Base-by-base conservation (phyloP, 2,888 invertebrate genomes). In the Acheta domesticus region DNA sequence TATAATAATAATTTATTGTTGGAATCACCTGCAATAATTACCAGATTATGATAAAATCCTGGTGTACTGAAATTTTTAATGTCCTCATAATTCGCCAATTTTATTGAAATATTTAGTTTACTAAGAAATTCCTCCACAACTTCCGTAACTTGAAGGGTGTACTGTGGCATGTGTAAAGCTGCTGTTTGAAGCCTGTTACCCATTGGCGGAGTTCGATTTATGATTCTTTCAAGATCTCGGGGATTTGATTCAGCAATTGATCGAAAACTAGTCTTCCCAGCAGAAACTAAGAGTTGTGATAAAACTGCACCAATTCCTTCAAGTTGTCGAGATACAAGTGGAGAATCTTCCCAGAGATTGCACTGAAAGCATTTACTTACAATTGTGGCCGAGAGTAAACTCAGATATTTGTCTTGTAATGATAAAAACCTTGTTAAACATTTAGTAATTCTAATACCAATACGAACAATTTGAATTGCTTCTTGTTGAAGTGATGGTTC, bases 271-370 rank as follows among this genome's bases (percentile, higher is more conserved):
- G 89, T 90, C 85, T 93, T 91, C 16, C 92, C 93, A 80, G 92
- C 91, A 77, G 90, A 89, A 0, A 90, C 92, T 11, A 95, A 86
- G 49, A 91, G 86, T 1, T 88, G 88, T 21, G 93, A 91, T 82
- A 92, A 89, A 0, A 91, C 89, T 12, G 90, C 89, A 1, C 93
- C 94, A 81, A 94, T 93, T 76, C 92, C 92, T 80, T 90, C 90
- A 77, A 95, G 86, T 85, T 95, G 94, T 83, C 91, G 90, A 81
- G 91, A 88, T 36, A 94, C 90, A 85, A 89, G 92, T 2, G 86
- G 86, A 0, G 94, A 93, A 85, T 94, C 91, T 84, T 94, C 93
- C 95, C 95, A 95, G 75, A 95, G 86, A 83, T 89, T 90, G 0
- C 92, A 89, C 49, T 87, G 84, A 82, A 94, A 88, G 84, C 93